Conservation (phyloP, 1,140 invertebrate species). For the Leptonema lineaticorne region DNA sequence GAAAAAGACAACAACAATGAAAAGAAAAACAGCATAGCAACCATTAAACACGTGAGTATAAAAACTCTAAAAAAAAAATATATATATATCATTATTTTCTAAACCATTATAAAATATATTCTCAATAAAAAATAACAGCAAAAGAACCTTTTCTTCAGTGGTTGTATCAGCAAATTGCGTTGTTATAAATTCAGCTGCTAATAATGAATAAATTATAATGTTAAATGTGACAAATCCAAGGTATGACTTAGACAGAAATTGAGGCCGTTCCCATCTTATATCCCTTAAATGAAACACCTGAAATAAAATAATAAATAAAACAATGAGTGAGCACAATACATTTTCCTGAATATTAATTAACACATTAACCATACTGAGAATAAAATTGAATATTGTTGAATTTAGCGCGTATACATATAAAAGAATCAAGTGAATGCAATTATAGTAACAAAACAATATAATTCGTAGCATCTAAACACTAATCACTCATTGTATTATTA, state of each 20-base stretch:
- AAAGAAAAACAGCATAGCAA: conserved; percentile 85
- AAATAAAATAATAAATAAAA: conserved; percentile 38
- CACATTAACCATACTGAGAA: too few species aligned
- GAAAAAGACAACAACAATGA: conserved; percentile 91
- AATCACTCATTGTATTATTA: too few species aligned
- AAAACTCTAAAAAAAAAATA: conserved; percentile 61
- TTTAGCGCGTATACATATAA: too few species aligned
- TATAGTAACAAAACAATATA: too few species aligned
- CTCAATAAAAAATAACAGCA: neutral
- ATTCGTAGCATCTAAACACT: too few species aligned
- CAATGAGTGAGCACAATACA: neutral
- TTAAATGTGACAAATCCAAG: conserved; percentile 91
- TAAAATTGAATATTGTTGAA: too few species aligned
- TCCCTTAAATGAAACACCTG: conserved; percentile 89
- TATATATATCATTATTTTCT: neutral
- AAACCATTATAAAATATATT: neutral
- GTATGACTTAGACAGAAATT: conserved; percentile 91
- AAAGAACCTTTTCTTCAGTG: conserved; percentile 60
- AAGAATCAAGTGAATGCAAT: too few species aligned
- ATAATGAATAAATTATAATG: conserved; percentile 82
- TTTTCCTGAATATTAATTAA: too few species aligned
- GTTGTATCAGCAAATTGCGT: conserved; percentile 66
- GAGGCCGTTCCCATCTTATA: conserved; percentile 80
- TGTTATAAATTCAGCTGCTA: conserved; percentile 78
- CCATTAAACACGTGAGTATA: conserved; percentile 87